These are phyloP conservation scores for Pelmatolapia mariae DNA, from an alignment of 2,113 vertebrate species.

Conservation along the genomic window DNA sequence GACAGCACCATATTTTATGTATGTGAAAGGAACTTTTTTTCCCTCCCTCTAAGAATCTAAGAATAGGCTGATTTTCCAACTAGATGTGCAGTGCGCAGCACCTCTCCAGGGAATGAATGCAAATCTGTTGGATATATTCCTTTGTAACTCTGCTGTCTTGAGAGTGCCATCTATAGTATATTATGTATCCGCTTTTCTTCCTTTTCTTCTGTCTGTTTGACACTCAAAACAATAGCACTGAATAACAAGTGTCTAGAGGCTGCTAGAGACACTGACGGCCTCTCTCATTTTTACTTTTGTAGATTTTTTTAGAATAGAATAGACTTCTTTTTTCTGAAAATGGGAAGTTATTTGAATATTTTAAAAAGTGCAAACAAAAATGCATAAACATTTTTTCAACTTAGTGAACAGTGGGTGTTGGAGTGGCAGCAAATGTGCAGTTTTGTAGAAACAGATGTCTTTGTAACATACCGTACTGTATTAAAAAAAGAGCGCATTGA, in stretches of 20 bases:
- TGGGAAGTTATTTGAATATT: not conserved
- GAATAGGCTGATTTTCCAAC: conserved; percentile 40
- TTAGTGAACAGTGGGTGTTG: not conserved
- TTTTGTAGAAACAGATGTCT: not conserved
- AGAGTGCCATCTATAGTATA: conserved; percentile 38
- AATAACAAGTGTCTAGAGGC: conserved; percentile 23
- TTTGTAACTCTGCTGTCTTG: conserved; percentile 45
- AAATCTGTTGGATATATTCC: conserved; percentile 53
- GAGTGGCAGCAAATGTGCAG: not conserved
- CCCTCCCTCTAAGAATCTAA: conserved; percentile 16
- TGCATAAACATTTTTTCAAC: not conserved
- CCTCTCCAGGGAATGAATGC: conserved; percentile 54
- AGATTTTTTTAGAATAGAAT: conserved; percentile 20
- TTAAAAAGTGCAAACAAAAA: not conserved
- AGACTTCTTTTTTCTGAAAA: not conserved
- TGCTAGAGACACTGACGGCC: conserved; percentile 1
- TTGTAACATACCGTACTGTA: not conserved
- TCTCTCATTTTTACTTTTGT: conserved; percentile 31
- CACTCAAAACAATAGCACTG: conserved; percentile 35
- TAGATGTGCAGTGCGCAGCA: conserved; percentile 29
- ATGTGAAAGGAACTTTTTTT: not conserved
- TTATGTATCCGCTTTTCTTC: conserved; percentile 24
- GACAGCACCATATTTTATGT: conserved; percentile 13
- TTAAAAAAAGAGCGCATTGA: not conserved
- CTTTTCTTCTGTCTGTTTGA: conserved; percentile 37